phyloP scores from a whole-genome alignment of 2,797 vertebrate species.

The Coluber constrictor region DNA sequence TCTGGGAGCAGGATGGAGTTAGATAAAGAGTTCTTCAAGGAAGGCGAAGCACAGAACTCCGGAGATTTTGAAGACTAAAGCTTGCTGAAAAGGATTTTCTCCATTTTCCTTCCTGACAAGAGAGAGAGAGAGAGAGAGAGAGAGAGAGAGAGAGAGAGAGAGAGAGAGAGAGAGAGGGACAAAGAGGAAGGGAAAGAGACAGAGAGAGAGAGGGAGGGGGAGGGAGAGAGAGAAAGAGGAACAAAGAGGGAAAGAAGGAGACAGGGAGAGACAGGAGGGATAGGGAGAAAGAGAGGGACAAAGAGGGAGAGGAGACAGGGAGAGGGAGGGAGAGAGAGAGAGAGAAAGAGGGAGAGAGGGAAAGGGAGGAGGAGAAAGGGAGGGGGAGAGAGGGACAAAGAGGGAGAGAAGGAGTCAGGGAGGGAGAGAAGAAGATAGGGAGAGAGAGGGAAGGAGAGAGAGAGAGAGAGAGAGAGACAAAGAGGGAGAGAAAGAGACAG shows the following conservation, averaged over 20 bases:
- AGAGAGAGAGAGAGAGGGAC: not conserved
- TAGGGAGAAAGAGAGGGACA: too few relatives aligned
- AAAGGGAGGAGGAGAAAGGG: fast-evolving
- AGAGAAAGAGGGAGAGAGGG: too few relatives aligned
- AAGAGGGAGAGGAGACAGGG: too few relatives aligned
- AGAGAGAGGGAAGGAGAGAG: not conserved
- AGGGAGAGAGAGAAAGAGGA: too few relatives aligned
- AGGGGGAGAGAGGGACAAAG: too few relatives aligned
- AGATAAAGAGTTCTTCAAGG: not conserved
- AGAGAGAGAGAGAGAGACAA: not conserved
- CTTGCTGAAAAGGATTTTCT: not conserved
- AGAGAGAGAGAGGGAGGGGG: not conserved
- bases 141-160: too few relatives aligned
- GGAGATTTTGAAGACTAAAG: not conserved
- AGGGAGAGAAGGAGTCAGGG: too few relatives aligned
- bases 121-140: not conserved
- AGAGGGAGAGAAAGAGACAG: not conserved
- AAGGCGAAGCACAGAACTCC: not conserved
- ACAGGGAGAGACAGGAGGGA: too few relatives aligned
- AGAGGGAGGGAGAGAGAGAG: too few relatives aligned
- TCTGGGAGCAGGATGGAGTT: not conserved
- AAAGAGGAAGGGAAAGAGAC: too few relatives aligned
- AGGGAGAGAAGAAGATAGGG: not conserved
- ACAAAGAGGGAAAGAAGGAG: not conserved
- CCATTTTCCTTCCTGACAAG: not conserved